phyloP scores from a whole-genome alignment of 2,888 invertebrate species.

The Pseudococcus longispinus region DNA sequence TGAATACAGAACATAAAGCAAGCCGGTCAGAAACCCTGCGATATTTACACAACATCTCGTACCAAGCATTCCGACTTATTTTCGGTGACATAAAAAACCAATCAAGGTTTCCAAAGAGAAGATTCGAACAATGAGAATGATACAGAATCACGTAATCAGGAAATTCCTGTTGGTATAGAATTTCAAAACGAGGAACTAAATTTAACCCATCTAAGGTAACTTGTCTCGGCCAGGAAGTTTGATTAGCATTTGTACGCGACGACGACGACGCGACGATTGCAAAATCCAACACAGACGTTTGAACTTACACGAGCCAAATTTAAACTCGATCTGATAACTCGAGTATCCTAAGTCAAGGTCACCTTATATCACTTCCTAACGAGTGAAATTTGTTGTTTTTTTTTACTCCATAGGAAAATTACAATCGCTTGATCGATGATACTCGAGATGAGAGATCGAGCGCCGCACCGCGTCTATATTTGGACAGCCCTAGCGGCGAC shows the following conservation, averaged over 20 bases:
- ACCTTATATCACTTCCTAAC: conserved; percentile 10
- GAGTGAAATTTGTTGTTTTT: background rate
- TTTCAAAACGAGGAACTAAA: conserved; percentile 30
- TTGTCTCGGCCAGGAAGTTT: conserved; percentile 23
- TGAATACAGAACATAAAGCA: background rate
- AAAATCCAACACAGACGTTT: conserved; percentile 18
- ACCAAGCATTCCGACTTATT: background rate
- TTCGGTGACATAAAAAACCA: background rate
- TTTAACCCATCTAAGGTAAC: conserved; percentile 37
- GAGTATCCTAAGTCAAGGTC: conserved; percentile 13
- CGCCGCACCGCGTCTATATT: background rate
- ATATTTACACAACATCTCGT: background rate
- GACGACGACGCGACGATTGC: background rate
- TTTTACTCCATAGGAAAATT: background rate
- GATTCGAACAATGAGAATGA: background rate
- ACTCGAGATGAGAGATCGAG: background rate
- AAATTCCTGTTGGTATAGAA: background rate
- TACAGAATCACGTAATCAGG: conserved; percentile 27
- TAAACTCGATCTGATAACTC: background rate
- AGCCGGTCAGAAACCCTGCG: conserved; percentile 1
- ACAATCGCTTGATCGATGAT: background rate
- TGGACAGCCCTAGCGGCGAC: background rate
- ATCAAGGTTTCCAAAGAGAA: background rate
- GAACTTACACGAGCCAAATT: conserved; percentile 28
- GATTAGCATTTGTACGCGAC: conserved; percentile 1